Conservation (phyloP, 2,113 vertebrate species). For the Eubucco bourcierii region DNA sequence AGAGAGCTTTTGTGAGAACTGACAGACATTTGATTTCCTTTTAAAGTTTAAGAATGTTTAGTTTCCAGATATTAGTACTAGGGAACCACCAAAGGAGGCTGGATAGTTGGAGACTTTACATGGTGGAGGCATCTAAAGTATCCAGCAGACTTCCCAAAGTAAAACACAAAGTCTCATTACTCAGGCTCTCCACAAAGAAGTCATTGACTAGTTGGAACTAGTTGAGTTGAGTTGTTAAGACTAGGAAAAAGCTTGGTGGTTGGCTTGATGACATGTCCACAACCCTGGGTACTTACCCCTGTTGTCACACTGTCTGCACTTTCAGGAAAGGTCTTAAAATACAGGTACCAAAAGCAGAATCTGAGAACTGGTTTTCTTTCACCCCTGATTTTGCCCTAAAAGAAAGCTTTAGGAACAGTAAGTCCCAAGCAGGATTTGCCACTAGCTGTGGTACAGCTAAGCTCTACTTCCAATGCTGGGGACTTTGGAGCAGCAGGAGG, state of each 20-base stretch:
- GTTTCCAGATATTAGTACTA: neutral
- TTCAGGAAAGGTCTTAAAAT: neutral
- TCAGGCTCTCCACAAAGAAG: neutral
- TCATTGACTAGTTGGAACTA: neutral
- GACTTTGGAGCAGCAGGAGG: constrained; percentile 57
- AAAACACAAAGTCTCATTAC: neutral
- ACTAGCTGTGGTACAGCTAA: neutral
- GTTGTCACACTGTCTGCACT: neutral
- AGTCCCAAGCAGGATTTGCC: constrained; percentile 9
- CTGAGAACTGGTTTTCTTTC: neutral
- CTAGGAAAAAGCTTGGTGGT: neutral
- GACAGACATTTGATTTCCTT: neutral
- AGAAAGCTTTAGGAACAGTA: neutral
- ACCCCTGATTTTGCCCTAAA: neutral
- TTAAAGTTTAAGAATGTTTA: neutral
- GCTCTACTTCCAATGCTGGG: neutral
- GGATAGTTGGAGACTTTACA: fast-evolving
- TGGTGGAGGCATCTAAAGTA: neutral
- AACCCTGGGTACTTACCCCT: neutral
- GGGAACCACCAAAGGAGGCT: neutral
- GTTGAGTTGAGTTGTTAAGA: neutral
- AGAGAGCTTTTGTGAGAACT: neutral
- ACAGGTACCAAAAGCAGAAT: neutral
- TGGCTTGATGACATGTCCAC: neutral
- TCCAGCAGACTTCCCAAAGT: neutral